phyloP scores from a whole-genome alignment of 1,140 invertebrate genomes.

The Drosophila albomicans region DNA sequence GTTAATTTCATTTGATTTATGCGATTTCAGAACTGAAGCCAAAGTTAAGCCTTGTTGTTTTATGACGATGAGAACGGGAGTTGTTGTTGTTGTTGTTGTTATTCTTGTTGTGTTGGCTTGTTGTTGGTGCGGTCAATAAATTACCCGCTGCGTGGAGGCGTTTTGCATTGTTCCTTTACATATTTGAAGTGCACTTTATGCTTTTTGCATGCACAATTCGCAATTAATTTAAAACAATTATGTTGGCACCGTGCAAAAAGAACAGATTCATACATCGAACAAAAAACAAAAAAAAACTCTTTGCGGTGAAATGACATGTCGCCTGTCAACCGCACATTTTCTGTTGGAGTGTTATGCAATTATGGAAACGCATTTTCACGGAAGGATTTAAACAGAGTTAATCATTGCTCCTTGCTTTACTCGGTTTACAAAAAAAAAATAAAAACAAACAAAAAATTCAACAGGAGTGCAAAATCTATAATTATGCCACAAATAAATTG shows the following conservation, averaged over 20 bases:
- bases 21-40: conserved; percentile 40
- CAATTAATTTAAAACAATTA: conserved; percentile 82
- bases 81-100: conserved; percentile 15
- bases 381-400: conserved; percentile 37
- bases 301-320: conserved; percentile 76
- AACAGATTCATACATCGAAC: conserved; percentile 26
- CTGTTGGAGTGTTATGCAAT: conserved; percentile 69
- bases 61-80: conserved; percentile 19
- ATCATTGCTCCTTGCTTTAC: conserved; percentile 41
- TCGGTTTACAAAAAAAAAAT: too few species aligned
- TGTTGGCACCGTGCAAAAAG: conserved; percentile 55
- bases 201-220: conserved; percentile 74
- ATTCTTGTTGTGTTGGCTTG: conserved; percentile 11
- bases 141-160: conserved; percentile 71
- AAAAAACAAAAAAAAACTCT: conserved; percentile 30
- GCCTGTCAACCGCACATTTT: conserved; percentile 71
- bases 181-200: conserved; percentile 78
- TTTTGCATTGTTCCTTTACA: conserved; percentile 67
- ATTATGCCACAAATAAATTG: too few species aligned
- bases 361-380: conserved; percentile 45
- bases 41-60: conserved; percentile 33
- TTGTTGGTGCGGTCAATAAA: conserved; percentile 74
- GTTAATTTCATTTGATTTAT: conserved; percentile 81
- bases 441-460: too few species aligned
- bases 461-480: too few species aligned